Evolutionary conservation across 2,888 invertebrate genomes (phyloP).

Genomic region (Lottia gigantea): DNA sequence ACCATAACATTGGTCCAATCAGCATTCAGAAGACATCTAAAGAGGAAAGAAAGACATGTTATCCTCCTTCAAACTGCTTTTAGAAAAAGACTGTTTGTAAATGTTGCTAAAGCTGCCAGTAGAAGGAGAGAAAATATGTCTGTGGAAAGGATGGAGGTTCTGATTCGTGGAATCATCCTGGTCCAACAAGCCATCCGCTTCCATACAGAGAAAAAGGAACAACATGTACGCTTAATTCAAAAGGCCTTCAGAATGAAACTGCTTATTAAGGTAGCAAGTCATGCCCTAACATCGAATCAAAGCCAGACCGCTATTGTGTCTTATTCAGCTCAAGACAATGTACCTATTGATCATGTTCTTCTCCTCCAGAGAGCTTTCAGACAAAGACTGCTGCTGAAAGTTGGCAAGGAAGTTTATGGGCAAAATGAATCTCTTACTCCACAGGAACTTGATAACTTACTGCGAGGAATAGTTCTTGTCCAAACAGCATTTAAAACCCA

Average conservation of each 20-base stretch:
- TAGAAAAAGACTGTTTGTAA: not conserved
- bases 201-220: not conserved
- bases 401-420: not conserved
- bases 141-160: not conserved
- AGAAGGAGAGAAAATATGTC: not conserved
- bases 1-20: conserved; percentile 1
- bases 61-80: conserved; percentile 6
- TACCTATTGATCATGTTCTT: not conserved
- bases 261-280: not conserved
- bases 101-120: not conserved
- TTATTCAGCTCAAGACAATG: not conserved
- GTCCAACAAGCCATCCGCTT: not conserved
- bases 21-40: not conserved
- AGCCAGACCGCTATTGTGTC: not conserved
- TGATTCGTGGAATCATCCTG: not conserved
- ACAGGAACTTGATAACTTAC: not conserved
- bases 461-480: not conserved
- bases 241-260: not conserved
- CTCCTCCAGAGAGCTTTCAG: not conserved
- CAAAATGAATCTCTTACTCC: not conserved
- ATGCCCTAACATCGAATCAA: not conserved
- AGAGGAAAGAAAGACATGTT: not conserved
- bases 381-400: not conserved
- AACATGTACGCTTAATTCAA: not conserved
- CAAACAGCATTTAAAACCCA: not conserved